Percentiles rank a stretch among this genome's conserved stretches.
Conservation (phyloP, 2,113 vertebrate species). For the Pseudopodoces humilis region DNA sequence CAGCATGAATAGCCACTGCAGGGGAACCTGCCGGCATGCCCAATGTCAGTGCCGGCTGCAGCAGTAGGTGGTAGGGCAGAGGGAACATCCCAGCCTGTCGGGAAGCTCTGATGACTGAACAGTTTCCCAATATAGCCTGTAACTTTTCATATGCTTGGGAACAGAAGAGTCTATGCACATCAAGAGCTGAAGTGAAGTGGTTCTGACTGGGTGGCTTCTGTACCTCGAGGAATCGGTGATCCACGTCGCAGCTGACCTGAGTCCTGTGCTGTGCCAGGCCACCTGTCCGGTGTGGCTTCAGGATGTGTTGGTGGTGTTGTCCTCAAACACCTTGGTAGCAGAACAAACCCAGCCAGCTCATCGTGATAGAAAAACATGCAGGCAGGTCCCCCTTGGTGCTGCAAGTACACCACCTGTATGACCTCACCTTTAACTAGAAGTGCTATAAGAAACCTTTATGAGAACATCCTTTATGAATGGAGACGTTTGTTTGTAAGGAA, state of each 20-base stretch:
- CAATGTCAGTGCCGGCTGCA: accelerated
- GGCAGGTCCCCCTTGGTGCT: background rate
- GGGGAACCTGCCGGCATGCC: background rate
- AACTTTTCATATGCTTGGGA: background rate
- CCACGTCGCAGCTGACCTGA: background rate
- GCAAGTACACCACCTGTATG: background rate
- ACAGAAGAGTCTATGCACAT: background rate
- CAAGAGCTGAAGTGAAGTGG: background rate
- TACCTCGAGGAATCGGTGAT: accelerated
- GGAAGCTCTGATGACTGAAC: background rate
- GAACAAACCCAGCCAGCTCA: background rate
- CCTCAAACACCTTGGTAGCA: background rate
- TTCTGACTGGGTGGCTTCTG: background rate
- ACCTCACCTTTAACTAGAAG: background rate
- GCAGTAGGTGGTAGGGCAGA: background rate
- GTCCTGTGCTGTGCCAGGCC: background rate
- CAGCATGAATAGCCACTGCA: accelerated
- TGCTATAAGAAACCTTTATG: background rate
- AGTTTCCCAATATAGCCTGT: background rate
- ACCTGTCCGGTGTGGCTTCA: background rate
- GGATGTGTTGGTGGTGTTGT: background rate
- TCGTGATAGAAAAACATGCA: accelerated
- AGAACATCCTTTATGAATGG: background rate
- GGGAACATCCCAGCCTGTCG: background rate
- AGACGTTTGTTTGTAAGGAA: background rate